Evolutionary conservation across 2,797 vertebrate genomes (phyloP), one percentile per base, ranked within the genome.

Genomic region (Tenualosa thibaudeaui): DNA sequence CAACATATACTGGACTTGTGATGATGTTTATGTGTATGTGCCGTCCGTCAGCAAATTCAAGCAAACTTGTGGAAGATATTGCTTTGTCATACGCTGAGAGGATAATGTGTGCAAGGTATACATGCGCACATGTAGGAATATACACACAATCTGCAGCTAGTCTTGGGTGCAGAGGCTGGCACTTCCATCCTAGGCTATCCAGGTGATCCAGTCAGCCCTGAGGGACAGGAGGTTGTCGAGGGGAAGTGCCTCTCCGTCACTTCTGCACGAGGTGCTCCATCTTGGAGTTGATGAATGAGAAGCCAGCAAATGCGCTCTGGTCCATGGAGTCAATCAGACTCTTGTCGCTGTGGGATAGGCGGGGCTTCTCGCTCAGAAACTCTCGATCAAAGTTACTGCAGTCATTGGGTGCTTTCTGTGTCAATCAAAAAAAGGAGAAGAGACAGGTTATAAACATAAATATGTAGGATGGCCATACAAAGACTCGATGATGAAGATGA

Each of bases 271-370:
- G 93, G 50, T 93, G 93, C 90, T 99, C 97, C 92, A 99, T 98
- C 88, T 94, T 96, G 12, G 96, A 96, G 89, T 99, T 99, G 89
- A 97, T 96, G 84, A 99, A 99, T 9, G 98, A 99, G 92, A 99
- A 99, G 62, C 98, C 98, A 5, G 88, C 90, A 7, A 99, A 99
- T 0, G 97, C 98, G 0, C 94, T 85, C 90, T 98, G 98, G 92
- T 99, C 98, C 97, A 99, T 99, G 90, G 98, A 99, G 88, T 99
- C 98, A 0, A 99, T 98, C 90, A 99, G 95, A 92, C 97, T 97
- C 94, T 99, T 99, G 87, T 99, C 98, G 0, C 97, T 97, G 94
- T 96, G 94, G 22, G 98, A 99, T 49, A 99, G 88, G 49, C 96
- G 97, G 0, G 98, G 96, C 92, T 99, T 99, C 94, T 99, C 98